Evolutionary conservation across 1,140 invertebrate genomes (phyloP).

Genomic region (Parapsyche elsis): DNA sequence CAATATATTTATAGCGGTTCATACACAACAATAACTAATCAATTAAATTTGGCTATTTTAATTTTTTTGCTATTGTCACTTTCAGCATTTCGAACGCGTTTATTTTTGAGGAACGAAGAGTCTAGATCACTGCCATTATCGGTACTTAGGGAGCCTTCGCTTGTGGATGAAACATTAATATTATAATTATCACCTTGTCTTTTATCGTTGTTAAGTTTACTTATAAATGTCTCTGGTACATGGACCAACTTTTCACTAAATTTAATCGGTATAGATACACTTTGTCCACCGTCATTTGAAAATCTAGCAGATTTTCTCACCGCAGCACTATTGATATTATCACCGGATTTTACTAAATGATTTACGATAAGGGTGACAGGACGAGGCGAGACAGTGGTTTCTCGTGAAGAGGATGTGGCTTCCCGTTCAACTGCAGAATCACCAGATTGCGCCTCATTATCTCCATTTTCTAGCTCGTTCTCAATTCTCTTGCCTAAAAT

Average conservation of each 20-base stretch:
- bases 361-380: constrained; percentile 57
- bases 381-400: constrained; percentile 5
- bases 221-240: constrained; percentile 47
- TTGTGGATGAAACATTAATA: constrained; percentile 34
- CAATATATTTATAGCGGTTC: constrained; percentile 18
- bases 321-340: constrained; percentile 20
- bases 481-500: constrained; percentile 65
- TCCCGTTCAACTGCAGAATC: constrained; percentile 37
- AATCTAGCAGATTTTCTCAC: constrained; percentile 36
- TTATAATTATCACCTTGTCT: constrained; percentile 40
- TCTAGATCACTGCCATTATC: constrained; percentile 30
- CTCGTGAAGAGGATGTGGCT: not conserved
- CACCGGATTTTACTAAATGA: constrained; percentile 51
- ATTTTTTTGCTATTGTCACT: constrained; percentile 49
- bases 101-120: constrained; percentile 46
- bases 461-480: constrained; percentile 62
- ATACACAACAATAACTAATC: constrained; percentile 36
- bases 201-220: constrained; percentile 50
- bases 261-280: constrained; percentile 38
- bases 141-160: constrained; percentile 41
- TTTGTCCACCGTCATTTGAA: constrained; percentile 36
- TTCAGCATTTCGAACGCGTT: constrained; percentile 42
- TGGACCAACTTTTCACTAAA: constrained; percentile 48
- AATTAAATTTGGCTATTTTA: constrained; percentile 50
- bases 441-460: constrained; percentile 44